Evolutionary conservation across 2,888 invertebrate genomes (phyloP), one percentile per base, ranked within the genome.

Genomic region (Nomada fucata): DNA sequence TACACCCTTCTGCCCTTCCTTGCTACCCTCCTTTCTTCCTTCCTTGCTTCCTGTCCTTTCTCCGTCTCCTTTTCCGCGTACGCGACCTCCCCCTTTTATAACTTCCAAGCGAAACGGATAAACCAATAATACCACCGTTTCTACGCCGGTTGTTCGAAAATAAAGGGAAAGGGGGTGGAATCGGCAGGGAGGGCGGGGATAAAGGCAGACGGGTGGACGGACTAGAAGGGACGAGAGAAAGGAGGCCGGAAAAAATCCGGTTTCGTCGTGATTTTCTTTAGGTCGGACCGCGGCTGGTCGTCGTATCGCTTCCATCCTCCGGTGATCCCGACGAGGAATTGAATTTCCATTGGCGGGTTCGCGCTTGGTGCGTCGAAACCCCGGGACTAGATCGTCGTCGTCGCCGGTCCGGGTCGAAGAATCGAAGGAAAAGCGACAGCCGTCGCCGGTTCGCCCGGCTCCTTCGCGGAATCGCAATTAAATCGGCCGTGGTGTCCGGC

Each of bases 101-200:
- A 75, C 50, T 71, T 53, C 59, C 61, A 36, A 76, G 79, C 55
- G 86, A 88, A 85, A 82, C 86, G 90, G 88, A 90, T 92, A 92
- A 92, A 88, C 88, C 91, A 91, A 92, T 92, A 91, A 91, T 89
- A 88, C 87, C 82, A 85, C 85, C 85, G 87, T 91, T 89, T 89
- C 88, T 85, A 83, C 86, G 85, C 76, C 55, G 71, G 67, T 82
- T 72, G 82, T 36, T 72, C 73, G 72, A 81, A 76, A 83, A 83
- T 82, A 76, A 65, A 87, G 69, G 59, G 76, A 29, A 29, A n/a
- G 57, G 7, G 44, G 26, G 44, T 20, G n/a, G 59, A n/a, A 29
- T 7, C 23, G n/a, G 52, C 2, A 5, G 36, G 36, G 36, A 67
- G 44, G 52, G 2, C 11, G 44, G 50, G 10, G 44, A 5, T n/a